These are phyloP conservation scores for Punctoribates punctum DNA, from an alignment of 2,888 invertebrate genomes.

Conservation along the genomic window DNA sequence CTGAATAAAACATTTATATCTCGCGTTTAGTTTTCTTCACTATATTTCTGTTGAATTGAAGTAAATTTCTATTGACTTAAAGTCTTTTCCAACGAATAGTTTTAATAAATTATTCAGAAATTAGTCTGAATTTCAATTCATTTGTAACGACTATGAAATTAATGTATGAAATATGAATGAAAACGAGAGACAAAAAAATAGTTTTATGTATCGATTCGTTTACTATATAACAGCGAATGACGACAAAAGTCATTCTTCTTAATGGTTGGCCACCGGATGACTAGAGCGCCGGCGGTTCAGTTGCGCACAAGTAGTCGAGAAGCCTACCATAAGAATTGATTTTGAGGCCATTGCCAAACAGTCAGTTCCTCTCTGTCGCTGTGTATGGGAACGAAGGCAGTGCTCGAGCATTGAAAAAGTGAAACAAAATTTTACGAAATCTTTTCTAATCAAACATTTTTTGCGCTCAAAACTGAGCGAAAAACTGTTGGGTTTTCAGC, in stretches of 20 bases:
- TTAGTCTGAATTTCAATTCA: too few relatives aligned
- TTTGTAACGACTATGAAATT: too few relatives aligned
- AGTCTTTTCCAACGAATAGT: too few relatives aligned
- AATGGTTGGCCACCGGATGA: conserved; percentile 1
- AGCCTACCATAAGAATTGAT: background rate
- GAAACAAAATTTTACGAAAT: background rate
- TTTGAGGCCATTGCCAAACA: conserved; percentile 13
- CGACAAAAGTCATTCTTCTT: background rate
- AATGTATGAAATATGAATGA: too few relatives aligned
- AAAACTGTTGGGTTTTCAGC: too few relatives aligned
- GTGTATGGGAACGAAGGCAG: background rate
- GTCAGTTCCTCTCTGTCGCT: background rate
- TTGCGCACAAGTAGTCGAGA: conserved; percentile 3
- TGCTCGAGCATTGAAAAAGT: background rate
- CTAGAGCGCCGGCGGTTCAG: background rate
- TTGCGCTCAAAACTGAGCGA: background rate
- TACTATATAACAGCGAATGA: background rate
- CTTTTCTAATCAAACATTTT: background rate
- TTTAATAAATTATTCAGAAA: too few relatives aligned
- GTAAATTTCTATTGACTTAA: too few relatives aligned
- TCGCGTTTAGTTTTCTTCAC: too few relatives aligned
- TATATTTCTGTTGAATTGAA: too few relatives aligned
- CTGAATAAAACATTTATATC: too few relatives aligned
- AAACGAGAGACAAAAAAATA: too few relatives aligned
- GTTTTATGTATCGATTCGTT: too few relatives aligned